phyloP scores from a whole-genome alignment of 2,113 vertebrate species.

The Ivindomyrus marchei region DNA sequence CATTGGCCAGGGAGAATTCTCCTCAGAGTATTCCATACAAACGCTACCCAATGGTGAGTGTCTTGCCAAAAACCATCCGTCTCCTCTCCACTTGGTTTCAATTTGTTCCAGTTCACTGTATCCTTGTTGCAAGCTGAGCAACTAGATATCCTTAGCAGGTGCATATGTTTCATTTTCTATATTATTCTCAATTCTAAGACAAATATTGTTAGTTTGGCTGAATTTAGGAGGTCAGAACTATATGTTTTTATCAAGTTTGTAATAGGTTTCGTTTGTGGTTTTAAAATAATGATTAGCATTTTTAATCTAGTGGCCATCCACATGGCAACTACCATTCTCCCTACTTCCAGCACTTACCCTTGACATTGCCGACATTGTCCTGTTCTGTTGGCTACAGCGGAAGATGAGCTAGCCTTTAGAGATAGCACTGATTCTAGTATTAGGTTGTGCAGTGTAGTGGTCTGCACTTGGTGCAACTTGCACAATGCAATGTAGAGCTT shows the following conservation, averaged over 20 bases:
- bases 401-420: conserved; percentile 40
- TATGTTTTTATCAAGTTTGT: not conserved
- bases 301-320: not conserved
- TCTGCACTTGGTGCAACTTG: not conserved
- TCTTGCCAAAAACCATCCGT: not conserved
- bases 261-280: not conserved
- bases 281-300: not conserved
- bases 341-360: conserved; percentile 11
- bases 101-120: not conserved
- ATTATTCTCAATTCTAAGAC: not conserved
- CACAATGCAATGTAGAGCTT: not conserved
- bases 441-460: not conserved
- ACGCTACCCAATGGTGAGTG: conserved; percentile 53
- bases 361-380: conserved; percentile 22
- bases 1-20: conserved; percentile 48
- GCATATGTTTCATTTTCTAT: not conserved
- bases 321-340: not conserved
- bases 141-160: not conserved
- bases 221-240: not conserved
- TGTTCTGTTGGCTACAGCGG: conserved; percentile 33
- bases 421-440: not conserved
- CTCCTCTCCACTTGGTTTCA: not conserved
- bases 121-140: not conserved
- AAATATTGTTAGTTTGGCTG: not conserved
- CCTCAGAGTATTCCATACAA: conserved; percentile 16